Evolutionary conservation across 2,113 vertebrate genomes (phyloP), one percentile per base, ranked within the genome.

Genomic region (Pituophis catenifer): DNA sequence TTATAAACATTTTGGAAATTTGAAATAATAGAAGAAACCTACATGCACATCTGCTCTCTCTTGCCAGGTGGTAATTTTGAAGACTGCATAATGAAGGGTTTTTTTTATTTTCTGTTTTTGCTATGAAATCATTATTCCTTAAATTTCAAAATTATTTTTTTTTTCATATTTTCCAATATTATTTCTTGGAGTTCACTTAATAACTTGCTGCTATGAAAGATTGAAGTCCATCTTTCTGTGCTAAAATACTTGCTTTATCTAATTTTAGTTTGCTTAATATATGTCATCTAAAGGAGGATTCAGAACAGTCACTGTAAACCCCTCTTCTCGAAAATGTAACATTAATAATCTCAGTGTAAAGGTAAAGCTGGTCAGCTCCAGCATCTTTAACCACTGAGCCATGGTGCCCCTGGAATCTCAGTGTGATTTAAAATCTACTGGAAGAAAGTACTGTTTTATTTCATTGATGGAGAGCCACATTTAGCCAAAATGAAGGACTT

Each of bases 1-100:
- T 95, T 98, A 62, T 26, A 96, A 98, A 70, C 15, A 90, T 93
- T 91, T 93, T 75, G 1, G 54, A 91, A 93, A 55, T 54, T 2
- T 50, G 75, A 92, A 89, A 59, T 86, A 1, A 0, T 86, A 93
- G 9, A 0, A 93, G 48, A 21, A 54, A 70, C n/a, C 58, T 88
- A 44, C 86, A 1, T 1, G 3, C 2, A 5, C 10, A 21, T 21
- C 29, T 54, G 75, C 54, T 48, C 2, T 48, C 2, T 91, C 52
- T 88, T 17, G 52, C 70, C 52, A 86, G 89, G 3, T 7, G 54
- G 53, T 86, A 1, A 8, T 17, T 93, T 1, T 89, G 53, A 8
- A 6, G 23, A 62, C 70, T 26, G 1, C 0, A 0, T 24, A 21
- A 5, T 9, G 59, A 53, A 95, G 91, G 88, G 0, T 2, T 81